These are phyloP conservation scores for Sisyra terminalis DNA, from an alignment of 2,888 invertebrate genomes.

Conservation along the genomic window DNA sequence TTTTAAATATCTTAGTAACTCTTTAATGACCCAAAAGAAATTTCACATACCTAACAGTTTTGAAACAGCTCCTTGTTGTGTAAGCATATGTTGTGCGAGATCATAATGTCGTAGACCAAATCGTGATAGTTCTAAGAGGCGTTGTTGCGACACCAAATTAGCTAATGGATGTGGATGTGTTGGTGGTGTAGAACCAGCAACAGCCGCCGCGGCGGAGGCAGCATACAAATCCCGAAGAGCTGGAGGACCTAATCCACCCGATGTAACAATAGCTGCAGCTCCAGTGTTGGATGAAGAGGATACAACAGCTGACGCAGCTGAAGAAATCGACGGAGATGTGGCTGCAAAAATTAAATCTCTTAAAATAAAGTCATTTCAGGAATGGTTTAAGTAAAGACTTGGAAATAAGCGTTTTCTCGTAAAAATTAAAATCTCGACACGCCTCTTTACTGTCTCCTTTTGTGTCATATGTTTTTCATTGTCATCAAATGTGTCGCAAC, in stretches of 20 bases:
- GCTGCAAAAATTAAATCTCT: constrained; percentile 30
- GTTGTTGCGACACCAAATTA: constrained; percentile 58
- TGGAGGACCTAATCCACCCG: constrained; percentile 17
- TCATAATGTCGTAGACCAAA: constrained; percentile 75
- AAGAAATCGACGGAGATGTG: constrained; percentile 36
- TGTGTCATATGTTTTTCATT: too few relatives aligned
- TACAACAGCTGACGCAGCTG: constrained; percentile 28
- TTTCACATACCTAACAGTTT: constrained; percentile 67
- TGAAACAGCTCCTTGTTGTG: constrained; percentile 82
- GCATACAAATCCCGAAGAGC: constrained; percentile 27
- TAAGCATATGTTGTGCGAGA: constrained; percentile 77
- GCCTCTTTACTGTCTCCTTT: too few relatives aligned
- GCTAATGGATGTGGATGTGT: constrained; percentile 48
- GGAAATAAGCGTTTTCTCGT: too few relatives aligned
- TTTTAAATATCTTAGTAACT: too few relatives aligned
- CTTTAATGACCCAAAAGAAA: background rate
- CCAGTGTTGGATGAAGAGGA: constrained; percentile 18
- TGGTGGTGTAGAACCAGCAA: constrained; percentile 25
- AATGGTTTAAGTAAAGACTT: too few relatives aligned
- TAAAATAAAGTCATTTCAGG: too few relatives aligned
- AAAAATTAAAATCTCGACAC: too few relatives aligned
- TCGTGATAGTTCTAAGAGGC: constrained; percentile 65
- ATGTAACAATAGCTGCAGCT: constrained; percentile 22
- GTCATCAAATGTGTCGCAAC: too few relatives aligned
- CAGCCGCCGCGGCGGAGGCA: constrained; percentile 19